These are phyloP conservation scores for Esperia sulphurella DNA, from an alignment of 2,888 invertebrate genomes.

Conservation along the genomic window DNA sequence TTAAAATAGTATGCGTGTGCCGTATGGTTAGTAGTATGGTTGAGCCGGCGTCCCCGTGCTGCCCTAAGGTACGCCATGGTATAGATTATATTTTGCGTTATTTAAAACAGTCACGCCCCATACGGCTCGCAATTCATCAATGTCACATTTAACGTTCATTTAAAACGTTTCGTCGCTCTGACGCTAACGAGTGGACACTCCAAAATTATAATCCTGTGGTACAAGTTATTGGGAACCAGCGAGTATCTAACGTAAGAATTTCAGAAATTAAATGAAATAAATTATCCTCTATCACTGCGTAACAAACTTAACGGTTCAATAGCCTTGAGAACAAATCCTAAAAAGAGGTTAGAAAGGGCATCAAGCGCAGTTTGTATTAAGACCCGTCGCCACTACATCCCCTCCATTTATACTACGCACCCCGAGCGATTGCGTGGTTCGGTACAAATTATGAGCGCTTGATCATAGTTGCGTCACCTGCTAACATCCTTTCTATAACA, in stretches of 20 bases:
- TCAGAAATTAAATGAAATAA: not conserved
- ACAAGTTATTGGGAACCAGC: not conserved
- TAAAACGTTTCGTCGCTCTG: slow-evolving; percentile 31
- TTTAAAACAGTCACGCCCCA: not conserved
- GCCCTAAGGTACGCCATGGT: too few species aligned
- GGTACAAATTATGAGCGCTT: too few species aligned
- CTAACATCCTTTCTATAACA: too few species aligned
- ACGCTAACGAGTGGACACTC: slow-evolving; percentile 23
- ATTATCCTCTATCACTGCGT: not conserved
- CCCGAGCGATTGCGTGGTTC: too few species aligned
- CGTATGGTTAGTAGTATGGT: too few species aligned
- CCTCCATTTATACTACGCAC: too few species aligned
- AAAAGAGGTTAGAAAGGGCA: too few species aligned
- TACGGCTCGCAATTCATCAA: slow-evolving; percentile 23
- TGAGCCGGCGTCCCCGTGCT: too few species aligned
- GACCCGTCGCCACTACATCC: too few species aligned
- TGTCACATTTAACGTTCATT: slow-evolving; percentile 33
- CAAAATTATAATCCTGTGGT: slow-evolving; percentile 1
- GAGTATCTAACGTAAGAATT: not conserved
- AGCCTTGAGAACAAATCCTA: not conserved
- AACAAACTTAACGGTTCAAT: not conserved
- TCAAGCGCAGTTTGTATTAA: too few species aligned
- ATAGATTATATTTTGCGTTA: not conserved
- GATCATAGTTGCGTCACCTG: too few species aligned
- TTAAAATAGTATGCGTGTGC: too few species aligned